A percentile compares a stretch with the other conserved stretches of the same genome.
Evolutionary conservation across 2,113 vertebrate species (phyloP).

Genomic region (Nycticryphes semicollaris): DNA sequence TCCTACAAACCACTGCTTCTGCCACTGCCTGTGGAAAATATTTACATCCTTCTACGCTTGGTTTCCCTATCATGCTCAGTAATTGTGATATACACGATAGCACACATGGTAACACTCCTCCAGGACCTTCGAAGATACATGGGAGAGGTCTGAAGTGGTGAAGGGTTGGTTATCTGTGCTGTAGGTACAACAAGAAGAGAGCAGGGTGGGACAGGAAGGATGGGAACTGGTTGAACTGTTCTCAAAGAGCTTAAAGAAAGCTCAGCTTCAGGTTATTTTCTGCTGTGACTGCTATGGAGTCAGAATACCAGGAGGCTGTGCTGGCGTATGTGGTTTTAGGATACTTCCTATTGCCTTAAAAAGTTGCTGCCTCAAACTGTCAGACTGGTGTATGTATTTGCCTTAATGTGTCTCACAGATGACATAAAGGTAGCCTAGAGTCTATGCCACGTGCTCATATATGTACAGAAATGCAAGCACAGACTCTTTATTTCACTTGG

Average conservation of each 20-base stretch:
- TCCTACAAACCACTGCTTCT: not conserved
- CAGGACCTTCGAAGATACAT: not conserved
- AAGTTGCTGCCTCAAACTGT: not conserved
- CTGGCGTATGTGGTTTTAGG: not conserved
- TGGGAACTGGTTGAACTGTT: not conserved
- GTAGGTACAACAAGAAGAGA: not conserved
- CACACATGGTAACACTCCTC: not conserved
- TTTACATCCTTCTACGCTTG: not conserved
- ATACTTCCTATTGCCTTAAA: not conserved
- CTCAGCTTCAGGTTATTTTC: not conserved
- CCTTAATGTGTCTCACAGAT: not conserved
- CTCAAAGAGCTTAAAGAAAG: not conserved
- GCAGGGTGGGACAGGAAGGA: not conserved
- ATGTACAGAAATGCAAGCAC: not conserved
- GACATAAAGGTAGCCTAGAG: not conserved
- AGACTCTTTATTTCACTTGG: not conserved
- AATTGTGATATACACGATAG: not conserved
- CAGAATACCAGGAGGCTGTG: not conserved
- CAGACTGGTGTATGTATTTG: not conserved
- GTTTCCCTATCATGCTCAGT: rapidly evolving
- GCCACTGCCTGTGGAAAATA: not conserved
- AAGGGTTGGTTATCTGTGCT: not conserved
- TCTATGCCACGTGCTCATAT: not conserved
- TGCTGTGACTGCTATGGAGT: not conserved
- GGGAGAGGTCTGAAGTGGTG: not conserved